Conservation (phyloP, 1,140 invertebrate species). For the Microplitis mediator region DNA sequence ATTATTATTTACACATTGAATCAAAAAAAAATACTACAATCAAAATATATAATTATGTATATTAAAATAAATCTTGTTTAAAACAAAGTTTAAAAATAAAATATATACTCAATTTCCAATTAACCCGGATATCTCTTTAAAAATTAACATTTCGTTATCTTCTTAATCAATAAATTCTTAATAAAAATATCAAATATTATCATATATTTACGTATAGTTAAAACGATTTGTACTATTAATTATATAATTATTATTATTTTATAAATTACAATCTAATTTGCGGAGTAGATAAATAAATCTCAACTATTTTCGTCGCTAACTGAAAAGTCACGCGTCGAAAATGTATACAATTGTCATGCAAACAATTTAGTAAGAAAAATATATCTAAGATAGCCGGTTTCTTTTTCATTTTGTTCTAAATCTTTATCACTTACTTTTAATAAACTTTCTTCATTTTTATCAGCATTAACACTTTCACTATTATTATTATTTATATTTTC, state of each 20-base stretch:
- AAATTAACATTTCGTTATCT: no score
- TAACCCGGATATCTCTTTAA: no score
- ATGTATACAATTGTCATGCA: conserved; percentile 43
- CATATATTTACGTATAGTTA: no score
- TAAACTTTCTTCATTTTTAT: conserved; percentile 8
- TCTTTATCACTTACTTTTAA: conserved; percentile 17
- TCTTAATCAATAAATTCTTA: no score
- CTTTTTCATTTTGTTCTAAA: conserved; percentile 36
- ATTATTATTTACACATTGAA: no score
- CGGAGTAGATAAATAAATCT: background rate
- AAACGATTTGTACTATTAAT: no score
- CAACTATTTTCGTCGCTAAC: conserved; percentile 27
- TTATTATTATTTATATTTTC: conserved; percentile 15
- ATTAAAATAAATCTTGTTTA: no score
- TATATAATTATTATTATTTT: background rate
- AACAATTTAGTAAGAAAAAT: conserved; percentile 54
- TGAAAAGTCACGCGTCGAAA: conserved; percentile 34
- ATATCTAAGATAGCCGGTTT: conserved; percentile 49
- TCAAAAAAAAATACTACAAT: no score
- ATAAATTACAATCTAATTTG: background rate
- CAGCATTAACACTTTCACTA: background rate
- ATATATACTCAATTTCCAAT: no score
- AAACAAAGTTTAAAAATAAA: no score
- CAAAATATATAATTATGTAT: no score
- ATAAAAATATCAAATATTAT: no score